A percentile compares a stretch with the other conserved stretches of the same genome.
These are phyloP conservation scores for Drosophila orosa DNA, from an alignment of 1,140 invertebrate genomes.

Conservation along the genomic window DNA sequence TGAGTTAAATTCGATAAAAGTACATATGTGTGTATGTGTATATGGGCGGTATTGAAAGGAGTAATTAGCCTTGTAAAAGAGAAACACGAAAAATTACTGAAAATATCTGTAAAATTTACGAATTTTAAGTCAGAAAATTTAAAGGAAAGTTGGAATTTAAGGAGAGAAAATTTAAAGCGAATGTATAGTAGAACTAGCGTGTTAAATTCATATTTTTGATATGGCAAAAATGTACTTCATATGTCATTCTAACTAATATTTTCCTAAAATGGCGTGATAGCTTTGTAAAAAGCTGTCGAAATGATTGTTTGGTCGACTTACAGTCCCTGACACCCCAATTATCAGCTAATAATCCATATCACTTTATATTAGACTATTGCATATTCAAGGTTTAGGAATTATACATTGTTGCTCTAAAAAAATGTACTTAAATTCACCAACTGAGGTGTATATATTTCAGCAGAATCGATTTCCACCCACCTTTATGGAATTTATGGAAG, in stretches of 20 bases:
- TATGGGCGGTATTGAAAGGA: background rate
- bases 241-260: background rate
- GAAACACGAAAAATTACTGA: background rate
- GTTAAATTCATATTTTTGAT: background rate
- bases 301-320: constrained; percentile 14
- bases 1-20: constrained; percentile 9
- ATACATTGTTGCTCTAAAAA: background rate
- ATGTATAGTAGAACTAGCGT: background rate
- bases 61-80: constrained; percentile 1
- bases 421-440: background rate
- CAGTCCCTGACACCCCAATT: constrained; percentile 10
- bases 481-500: background rate
- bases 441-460: too few species aligned
- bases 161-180: background rate
- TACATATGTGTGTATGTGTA: background rate
- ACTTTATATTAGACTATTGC: background rate
- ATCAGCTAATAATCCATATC: background rate
- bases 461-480: background rate
- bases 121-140: background rate
- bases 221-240: background rate
- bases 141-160: background rate
- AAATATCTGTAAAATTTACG: background rate
- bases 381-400: background rate
- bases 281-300: constrained; percentile 17
- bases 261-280: constrained; percentile 4